Evolutionary conservation across 2,888 invertebrate species (phyloP).

Genomic region (Melinaea menophilus): DNA sequence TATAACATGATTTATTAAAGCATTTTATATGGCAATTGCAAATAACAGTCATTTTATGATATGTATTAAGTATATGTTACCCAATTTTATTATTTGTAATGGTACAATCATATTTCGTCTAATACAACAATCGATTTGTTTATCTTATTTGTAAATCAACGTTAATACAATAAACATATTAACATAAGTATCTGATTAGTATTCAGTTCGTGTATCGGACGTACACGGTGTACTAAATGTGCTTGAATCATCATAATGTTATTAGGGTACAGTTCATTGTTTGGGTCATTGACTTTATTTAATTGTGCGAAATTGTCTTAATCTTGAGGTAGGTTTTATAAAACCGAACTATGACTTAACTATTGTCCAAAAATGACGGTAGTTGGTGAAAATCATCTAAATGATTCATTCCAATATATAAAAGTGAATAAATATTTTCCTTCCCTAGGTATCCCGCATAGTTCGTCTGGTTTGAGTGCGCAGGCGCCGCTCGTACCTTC

Average conservation of each 20-base stretch:
- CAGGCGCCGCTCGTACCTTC: constrained; percentile 70
- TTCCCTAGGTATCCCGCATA: constrained; percentile 66
- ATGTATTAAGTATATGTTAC: too few relatives aligned
- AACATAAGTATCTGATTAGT: constrained; percentile 16
- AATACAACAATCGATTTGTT: too few relatives aligned
- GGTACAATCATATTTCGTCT: too few relatives aligned
- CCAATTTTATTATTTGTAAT: too few relatives aligned
- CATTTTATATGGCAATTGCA: too few relatives aligned
- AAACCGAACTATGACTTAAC: too few relatives aligned
- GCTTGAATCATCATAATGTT: constrained; percentile 4
- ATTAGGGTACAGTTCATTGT: constrained; percentile 20
- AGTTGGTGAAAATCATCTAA: too few relatives aligned
- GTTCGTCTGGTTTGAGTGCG: constrained; percentile 62
- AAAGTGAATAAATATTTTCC: not conserved
- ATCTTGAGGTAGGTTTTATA: constrained; percentile 1
- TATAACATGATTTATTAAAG: too few relatives aligned
- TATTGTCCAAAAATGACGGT: too few relatives aligned
- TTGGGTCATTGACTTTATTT: constrained; percentile 27
- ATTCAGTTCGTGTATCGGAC: constrained; percentile 14
- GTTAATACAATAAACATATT: constrained; percentile 1
- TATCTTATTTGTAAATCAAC: constrained; percentile 2
- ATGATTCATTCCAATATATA: not conserved
- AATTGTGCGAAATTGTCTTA: not conserved
- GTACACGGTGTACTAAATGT: not conserved
- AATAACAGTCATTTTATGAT: not conserved